Evolutionary conservation across 2,888 invertebrate genomes (phyloP), one percentile per base, ranked within the genome.

Genomic region (Auanema freiburgensis): DNA sequence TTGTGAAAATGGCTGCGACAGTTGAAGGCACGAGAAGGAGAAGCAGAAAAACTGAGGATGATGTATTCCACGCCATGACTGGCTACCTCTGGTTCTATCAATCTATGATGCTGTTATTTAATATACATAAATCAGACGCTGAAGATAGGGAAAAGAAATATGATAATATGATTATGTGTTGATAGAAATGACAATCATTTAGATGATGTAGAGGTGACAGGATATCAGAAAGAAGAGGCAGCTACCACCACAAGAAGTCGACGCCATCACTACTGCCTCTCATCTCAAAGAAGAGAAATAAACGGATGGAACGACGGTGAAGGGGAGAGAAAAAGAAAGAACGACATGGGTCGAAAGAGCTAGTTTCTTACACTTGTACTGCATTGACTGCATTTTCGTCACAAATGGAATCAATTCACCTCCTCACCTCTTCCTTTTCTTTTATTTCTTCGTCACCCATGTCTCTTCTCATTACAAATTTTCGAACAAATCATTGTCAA

Each of bases 191-290:
- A 8, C 33, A 33, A 8, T 33, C 8, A 33, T 33, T 5, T 46
- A 11, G 14, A 51, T 24, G 25, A 21, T 40, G 54, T 54, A 49
- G 65, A 55, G 65, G 61, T 61, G 60, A 65, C 55, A 58, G 60
- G 58, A 65, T 61, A 61, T 50, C 61, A 57, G 58, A 58, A 60
- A 61, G 50, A 42, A 46, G 43, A 42, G 51, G 33, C 33, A 25
- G 53, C 25, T 44, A 51, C n/a, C 1, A 23, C 14, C 21, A n/a
- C 5, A 23, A 21, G 25, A 52, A 40, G n/a, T 43, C 50, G 54
- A 40, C 24, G 16, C n/a, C 16, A 18, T 14, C 25, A 33, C 43
- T 42, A 16, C 24, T 24, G 44, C 14, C 16, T 57, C 41, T 41
- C 25, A 57, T 49, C 23, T 46, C 25, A 57, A 53, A 41, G 58